A percentile compares a stretch with the other conserved stretches of the same genome.
These are phyloP conservation scores for Abscondita cerata DNA, from an alignment of 2,888 invertebrate genomes.

Conservation along the genomic window DNA sequence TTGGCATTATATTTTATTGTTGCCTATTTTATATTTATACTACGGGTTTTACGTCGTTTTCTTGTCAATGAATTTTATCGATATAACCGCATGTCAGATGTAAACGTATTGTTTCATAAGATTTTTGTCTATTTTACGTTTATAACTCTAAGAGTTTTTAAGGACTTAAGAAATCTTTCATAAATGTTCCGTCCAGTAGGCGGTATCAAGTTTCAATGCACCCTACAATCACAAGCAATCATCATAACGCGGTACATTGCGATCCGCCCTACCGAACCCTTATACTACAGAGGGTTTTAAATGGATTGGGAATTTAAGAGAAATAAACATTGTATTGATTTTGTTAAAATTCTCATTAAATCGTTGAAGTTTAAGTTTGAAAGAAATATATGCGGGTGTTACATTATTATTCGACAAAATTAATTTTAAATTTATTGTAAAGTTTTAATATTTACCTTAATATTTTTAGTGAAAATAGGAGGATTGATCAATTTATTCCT, in stretches of 20 bases:
- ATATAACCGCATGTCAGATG: background rate
- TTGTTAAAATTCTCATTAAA: background rate
- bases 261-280: slow-evolving; percentile 32
- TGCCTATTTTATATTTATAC: slow-evolving; percentile 44
- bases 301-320: slow-evolving; percentile 10
- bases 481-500: too few species aligned
- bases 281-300: slow-evolving; percentile 15
- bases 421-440: too few species aligned
- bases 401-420: too few species aligned
- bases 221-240: slow-evolving; percentile 51
- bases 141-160: background rate
- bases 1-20: slow-evolving; percentile 52
- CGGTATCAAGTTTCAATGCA: slow-evolving; percentile 48
- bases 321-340: slow-evolving; percentile 16
- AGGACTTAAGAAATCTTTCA: background rate
- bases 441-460: too few species aligned
- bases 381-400: too few species aligned
- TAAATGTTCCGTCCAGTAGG: slow-evolving; percentile 33
- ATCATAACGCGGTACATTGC: slow-evolving; percentile 44
- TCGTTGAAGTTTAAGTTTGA: too few species aligned
- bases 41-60: slow-evolving; percentile 6
- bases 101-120: background rate
- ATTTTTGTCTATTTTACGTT: background rate
- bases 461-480: too few species aligned
- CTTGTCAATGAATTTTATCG: slow-evolving; percentile 1